Conservation (phyloP, 2,113 vertebrate genomes). For the Silurus glanis region DNA sequence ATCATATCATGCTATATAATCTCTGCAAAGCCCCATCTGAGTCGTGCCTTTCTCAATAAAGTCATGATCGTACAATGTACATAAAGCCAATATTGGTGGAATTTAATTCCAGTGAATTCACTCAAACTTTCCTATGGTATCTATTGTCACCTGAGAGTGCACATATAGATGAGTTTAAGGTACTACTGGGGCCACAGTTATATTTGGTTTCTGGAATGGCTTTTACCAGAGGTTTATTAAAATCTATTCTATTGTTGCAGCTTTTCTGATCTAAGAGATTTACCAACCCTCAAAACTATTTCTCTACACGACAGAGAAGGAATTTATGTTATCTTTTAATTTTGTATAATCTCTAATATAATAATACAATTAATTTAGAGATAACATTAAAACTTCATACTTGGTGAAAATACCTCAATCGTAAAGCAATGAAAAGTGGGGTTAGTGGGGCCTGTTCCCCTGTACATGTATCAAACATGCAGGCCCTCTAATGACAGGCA, state of each 20-base stretch:
- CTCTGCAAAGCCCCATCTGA: background rate
- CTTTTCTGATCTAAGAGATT: background rate
- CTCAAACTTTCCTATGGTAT: background rate
- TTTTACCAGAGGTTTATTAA: background rate
- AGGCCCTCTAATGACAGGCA: background rate
- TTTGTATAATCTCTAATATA: background rate
- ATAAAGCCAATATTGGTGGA: background rate
- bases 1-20: background rate
- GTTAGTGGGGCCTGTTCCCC: background rate
- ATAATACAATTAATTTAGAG: background rate
- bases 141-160: background rate
- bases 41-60: background rate
- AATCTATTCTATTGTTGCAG: background rate
- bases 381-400: background rate
- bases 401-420: background rate
- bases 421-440: background rate
- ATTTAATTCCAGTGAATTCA: background rate
- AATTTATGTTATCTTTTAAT: background rate
- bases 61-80: background rate
- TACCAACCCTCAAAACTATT: background rate
- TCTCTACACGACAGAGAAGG: background rate
- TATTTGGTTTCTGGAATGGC: background rate
- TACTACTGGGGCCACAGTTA: background rate
- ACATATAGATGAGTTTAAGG: background rate
- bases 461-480: slow-evolving; percentile 16